Evolutionary conservation across 2,888 invertebrate species (phyloP).

Genomic region (Hypena proboscidalis): DNA sequence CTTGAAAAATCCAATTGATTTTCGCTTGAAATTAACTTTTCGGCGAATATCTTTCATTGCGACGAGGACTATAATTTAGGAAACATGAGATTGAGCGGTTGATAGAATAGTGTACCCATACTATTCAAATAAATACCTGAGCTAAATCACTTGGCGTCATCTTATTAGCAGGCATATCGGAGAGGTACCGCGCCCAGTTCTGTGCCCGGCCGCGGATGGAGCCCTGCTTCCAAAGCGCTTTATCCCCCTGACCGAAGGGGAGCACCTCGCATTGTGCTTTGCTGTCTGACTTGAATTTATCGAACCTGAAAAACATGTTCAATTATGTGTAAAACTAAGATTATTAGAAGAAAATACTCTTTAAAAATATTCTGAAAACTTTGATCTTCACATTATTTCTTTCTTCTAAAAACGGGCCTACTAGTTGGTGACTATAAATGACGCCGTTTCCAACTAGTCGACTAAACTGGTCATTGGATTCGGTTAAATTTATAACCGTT

Average conservation of each 20-base stretch:
- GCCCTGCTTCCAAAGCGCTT: slow-evolving; percentile 84
- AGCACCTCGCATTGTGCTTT: slow-evolving; percentile 35
- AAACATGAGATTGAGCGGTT: no score
- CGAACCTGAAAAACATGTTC: slow-evolving; percentile 70
- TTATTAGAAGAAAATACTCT: not conserved
- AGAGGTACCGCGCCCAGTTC: slow-evolving; percentile 90
- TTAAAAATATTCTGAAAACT: not conserved
- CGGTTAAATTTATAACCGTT: no score
- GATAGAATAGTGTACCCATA: not conserved
- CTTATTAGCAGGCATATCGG: slow-evolving; percentile 91
- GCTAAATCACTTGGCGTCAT: slow-evolving; percentile 92
- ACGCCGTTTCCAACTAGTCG: no score
- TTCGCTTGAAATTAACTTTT: no score
- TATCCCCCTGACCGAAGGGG: slow-evolving; percentile 24
- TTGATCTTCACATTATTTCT: no score
- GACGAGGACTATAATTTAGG: no score
- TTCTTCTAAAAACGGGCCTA: no score
- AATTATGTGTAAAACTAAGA: no score
- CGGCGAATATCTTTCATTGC: no score
- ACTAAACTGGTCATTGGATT: no score
- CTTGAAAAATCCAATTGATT: no score
- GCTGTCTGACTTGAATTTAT: slow-evolving; percentile 70
- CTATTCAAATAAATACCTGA: slow-evolving; percentile 55
- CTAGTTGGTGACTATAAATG: no score
- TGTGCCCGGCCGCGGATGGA: slow-evolving; percentile 88